Evolutionary conservation across 2,888 invertebrate species (phyloP).

Genomic region (Micropterix aruncella): DNA sequence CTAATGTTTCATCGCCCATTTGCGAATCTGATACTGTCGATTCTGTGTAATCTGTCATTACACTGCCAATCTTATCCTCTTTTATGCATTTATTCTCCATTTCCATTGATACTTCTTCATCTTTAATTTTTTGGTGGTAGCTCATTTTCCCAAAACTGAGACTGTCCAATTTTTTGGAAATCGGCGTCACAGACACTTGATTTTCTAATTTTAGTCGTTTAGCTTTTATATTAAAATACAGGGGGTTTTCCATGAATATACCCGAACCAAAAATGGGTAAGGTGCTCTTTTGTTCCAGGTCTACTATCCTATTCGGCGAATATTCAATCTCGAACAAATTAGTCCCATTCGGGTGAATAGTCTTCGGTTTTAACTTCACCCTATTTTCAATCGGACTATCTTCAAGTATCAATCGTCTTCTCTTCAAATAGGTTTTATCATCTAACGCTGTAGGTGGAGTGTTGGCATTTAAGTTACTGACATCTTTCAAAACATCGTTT

Average conservation of each 20-base stretch:
- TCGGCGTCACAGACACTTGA: conserved; percentile 40
- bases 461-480: not conserved
- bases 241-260: conserved; percentile 32
- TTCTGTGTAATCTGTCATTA: conserved; percentile 23
- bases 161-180: conserved; percentile 43
- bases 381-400: not conserved
- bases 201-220: conserved; percentile 23
- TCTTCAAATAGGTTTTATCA: not conserved
- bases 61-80: conserved; percentile 13
- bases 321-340: not conserved
- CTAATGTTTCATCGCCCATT: conserved; percentile 39
- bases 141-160: conserved; percentile 40
- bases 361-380: not conserved
- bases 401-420: not conserved
- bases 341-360: not conserved
- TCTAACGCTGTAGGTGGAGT: not conserved
- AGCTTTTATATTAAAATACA: conserved; percentile 34
- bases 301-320: conserved; percentile 1
- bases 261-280: conserved; percentile 35
- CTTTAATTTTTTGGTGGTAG: conserved; percentile 17
- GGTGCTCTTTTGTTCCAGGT: conserved; percentile 25
- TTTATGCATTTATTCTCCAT: conserved; percentile 37
- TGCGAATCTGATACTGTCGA: conserved; percentile 36
- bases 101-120: conserved; percentile 33
- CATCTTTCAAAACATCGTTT: not conserved